Conservation (phyloP, 2,888 invertebrate species). For the Callimorpha dominula region DNA sequence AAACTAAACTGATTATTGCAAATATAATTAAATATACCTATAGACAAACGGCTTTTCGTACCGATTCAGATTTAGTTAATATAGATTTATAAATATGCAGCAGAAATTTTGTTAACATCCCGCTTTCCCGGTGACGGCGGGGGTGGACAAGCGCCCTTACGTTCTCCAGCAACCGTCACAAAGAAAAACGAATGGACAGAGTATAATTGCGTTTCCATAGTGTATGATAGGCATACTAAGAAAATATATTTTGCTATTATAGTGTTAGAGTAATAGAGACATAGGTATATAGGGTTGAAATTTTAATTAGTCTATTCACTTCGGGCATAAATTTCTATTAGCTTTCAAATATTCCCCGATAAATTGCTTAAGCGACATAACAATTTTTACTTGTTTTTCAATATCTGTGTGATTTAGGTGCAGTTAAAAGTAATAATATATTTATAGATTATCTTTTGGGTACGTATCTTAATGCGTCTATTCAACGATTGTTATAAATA, state of each 20-base stretch:
- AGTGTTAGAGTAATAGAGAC: neutral
- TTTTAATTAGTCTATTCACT: neutral
- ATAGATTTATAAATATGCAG: too few species aligned
- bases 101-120: too few species aligned
- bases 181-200: too few species aligned
- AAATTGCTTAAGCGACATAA: neutral
- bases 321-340: neutral
- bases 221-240: neutral
- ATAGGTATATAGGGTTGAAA: neutral
- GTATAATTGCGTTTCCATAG: neutral
- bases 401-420: neutral
- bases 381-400: neutral
- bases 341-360: neutral
- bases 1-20: too few species aligned
- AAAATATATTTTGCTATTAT: constrained; percentile 4
- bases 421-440: neutral
- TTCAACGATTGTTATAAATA: neutral
- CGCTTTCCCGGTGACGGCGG: too few species aligned
- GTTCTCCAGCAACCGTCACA: too few species aligned
- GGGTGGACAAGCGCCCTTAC: too few species aligned
- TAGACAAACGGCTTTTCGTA: too few species aligned
- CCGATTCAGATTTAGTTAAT: too few species aligned
- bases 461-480: neutral
- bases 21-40: too few species aligned
- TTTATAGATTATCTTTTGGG: neutral